Percentiles rank a stretch among this genome's conserved stretches.
Conservation (phyloP, 1,140 invertebrate species). For the Trissolcus basalis region DNA sequence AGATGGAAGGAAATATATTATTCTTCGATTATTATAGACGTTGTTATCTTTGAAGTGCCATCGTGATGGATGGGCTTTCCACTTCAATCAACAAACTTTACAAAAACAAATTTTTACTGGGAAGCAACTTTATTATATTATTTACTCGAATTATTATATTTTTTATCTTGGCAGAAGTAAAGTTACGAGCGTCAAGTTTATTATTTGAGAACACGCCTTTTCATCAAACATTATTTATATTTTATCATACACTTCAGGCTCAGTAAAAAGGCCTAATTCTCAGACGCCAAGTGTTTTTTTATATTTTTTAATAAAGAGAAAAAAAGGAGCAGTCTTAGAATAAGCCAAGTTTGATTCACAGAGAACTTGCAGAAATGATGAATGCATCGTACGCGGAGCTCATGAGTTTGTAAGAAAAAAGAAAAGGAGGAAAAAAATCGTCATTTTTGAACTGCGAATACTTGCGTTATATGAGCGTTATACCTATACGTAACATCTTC, state of each 20-base stretch:
- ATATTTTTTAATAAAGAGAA: constrained; percentile 13
- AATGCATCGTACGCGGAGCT: constrained; percentile 12
- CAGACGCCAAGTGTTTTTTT: constrained; percentile 9
- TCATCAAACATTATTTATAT: neutral
- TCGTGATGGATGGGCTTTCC: too few species aligned
- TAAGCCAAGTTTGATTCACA: constrained; percentile 30
- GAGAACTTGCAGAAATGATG: constrained; percentile 22
- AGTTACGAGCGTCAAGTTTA: neutral
- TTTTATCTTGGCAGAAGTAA: too few species aligned
- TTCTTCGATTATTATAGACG: too few species aligned
- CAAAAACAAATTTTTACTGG: too few species aligned
- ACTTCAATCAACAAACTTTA: too few species aligned
- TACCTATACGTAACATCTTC: constrained; percentile 17
- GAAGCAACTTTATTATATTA: too few species aligned
- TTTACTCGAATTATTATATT: too few species aligned
- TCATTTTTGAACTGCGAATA: constrained; percentile 28
- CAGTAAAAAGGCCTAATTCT: constrained; percentile 24
- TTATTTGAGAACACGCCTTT: constrained; percentile 3
- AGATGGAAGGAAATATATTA: too few species aligned
- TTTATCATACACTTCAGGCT: neutral
- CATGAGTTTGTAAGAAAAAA: constrained; percentile 17
- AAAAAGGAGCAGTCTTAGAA: constrained; percentile 3
- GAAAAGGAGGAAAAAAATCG: constrained; percentile 12
- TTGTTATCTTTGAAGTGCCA: too few species aligned
- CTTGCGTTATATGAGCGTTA: constrained; percentile 26